Percentiles rank a stretch among this genome's conserved stretches.
Conservation (phyloP, 2,113 vertebrate genomes). For the Poecile atricapillus region DNA sequence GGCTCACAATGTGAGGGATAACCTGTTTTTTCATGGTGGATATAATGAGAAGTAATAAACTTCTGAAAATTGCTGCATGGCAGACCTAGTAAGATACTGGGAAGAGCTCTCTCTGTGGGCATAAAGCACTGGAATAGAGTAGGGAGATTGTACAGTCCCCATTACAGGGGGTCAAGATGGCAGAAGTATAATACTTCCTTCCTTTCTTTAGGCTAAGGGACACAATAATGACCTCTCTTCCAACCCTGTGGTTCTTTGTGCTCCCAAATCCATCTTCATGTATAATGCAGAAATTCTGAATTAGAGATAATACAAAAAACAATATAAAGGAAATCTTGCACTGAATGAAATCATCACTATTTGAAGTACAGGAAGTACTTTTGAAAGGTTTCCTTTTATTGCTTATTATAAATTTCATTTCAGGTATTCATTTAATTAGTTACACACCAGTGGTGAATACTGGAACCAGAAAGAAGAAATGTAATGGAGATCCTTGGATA, state of each 20-base stretch:
- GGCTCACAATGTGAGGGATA: not conserved
- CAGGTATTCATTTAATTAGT: not conserved
- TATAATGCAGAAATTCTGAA: not conserved
- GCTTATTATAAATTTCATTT: slow-evolving; percentile 13
- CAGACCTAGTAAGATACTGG: not conserved
- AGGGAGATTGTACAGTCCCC: not conserved
- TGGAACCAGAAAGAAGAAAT: not conserved
- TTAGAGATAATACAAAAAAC: not conserved
- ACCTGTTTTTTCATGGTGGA: not conserved
- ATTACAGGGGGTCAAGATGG: not conserved
- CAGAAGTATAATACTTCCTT: not conserved
- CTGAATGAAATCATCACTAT: not conserved
- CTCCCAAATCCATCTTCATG: not conserved
- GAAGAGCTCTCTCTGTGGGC: not conserved
- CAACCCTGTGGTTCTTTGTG: not conserved
- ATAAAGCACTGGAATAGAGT: not conserved
- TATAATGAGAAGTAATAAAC: slow-evolving; percentile 9
- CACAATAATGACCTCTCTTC: not conserved
- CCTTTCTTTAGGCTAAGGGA: not conserved
- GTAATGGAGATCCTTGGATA: not conserved
- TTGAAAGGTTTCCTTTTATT: slow-evolving; percentile 10
- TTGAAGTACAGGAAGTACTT: slow-evolving; percentile 2
- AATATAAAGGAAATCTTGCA: not conserved
- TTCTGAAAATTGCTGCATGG: not conserved
- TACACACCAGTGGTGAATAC: not conserved